Conservation (phyloP, 2,888 invertebrate genomes). For the Scrobipalpa atriplicella region DNA sequence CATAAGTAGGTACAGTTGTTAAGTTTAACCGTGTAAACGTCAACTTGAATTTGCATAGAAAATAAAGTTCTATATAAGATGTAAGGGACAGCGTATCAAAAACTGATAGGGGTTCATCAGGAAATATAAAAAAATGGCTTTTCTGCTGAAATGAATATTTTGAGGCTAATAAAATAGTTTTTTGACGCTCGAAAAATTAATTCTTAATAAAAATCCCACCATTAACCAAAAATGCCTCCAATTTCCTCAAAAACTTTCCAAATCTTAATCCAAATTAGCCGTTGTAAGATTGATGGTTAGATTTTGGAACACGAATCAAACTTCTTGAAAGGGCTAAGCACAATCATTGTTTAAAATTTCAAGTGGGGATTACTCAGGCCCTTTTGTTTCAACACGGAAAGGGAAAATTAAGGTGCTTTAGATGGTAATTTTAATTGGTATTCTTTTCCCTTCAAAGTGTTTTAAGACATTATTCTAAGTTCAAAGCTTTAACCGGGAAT, state of each 20-base stretch:
- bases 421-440: slow-evolving; percentile 11
- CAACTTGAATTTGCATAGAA: no score
- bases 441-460: background rate
- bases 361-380: background rate
- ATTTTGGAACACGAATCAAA: slow-evolving; percentile 14
- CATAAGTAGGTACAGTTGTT: no score
- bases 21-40: no score
- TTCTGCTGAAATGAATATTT: no score
- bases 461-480: background rate
- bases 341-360: slow-evolving; percentile 19
- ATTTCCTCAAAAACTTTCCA: background rate
- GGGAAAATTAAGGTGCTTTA: slow-evolving; percentile 15
- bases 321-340: background rate
- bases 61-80: no score
- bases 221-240: background rate
- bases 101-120: no score
- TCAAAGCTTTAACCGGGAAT: background rate
- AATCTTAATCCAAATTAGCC: slow-evolving; percentile 12
- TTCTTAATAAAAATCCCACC: background rate
- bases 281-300: slow-evolving; percentile 7
- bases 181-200: no score
- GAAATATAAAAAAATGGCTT: no score
- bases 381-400: slow-evolving; percentile 18
- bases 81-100: no score
- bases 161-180: no score